Percentiles rank a stretch among this genome's conserved stretches.
Evolutionary conservation across 2,888 invertebrate genomes (phyloP).

Genomic region (Lithophane semibrunnea): DNA sequence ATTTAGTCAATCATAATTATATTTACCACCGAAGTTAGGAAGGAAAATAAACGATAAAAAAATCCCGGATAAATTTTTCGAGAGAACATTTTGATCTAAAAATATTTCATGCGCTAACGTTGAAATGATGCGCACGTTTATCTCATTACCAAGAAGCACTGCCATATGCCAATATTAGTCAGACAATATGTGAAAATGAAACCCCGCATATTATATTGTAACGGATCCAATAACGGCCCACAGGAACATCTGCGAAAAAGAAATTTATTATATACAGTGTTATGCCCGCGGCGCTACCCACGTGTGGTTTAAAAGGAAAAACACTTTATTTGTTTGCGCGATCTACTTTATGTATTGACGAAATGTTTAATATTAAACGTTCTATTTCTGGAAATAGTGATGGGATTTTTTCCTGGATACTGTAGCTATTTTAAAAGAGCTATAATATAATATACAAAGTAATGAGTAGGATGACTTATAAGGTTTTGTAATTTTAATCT

Average conservation of each 20-base stretch:
- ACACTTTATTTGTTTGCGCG: conserved; percentile 42
- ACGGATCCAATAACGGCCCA: conserved; percentile 84
- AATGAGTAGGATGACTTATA: background rate
- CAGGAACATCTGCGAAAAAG: conserved; percentile 83
- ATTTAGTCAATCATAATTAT: conserved; percentile 43
- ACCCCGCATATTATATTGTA: conserved; percentile 84
- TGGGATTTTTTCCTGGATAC: no score
- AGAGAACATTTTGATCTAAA: conserved; percentile 7
- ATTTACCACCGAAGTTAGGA: conserved; percentile 28
- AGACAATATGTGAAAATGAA: conserved; percentile 83
- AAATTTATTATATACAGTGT: conserved; percentile 79
- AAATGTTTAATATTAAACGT: conserved; percentile 9
- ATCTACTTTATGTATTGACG: conserved; percentile 3
- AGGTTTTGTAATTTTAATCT: background rate
- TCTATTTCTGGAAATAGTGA: conserved; percentile 15
- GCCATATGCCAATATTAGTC: conserved; percentile 70
- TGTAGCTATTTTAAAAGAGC: background rate
- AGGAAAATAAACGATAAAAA: conserved; percentile 25
- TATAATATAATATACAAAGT: background rate
- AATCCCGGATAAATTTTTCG: background rate
- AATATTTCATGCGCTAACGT: conserved; percentile 24
- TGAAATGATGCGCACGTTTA: conserved; percentile 35
- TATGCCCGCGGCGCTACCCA: conserved; percentile 48
- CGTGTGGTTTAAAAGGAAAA: conserved; percentile 36
- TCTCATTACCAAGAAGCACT: conserved; percentile 64